Evolutionary conservation across 2,888 invertebrate genomes (phyloP), one percentile per base, ranked within the genome.

Genomic region (Ischnura elegans): DNA sequence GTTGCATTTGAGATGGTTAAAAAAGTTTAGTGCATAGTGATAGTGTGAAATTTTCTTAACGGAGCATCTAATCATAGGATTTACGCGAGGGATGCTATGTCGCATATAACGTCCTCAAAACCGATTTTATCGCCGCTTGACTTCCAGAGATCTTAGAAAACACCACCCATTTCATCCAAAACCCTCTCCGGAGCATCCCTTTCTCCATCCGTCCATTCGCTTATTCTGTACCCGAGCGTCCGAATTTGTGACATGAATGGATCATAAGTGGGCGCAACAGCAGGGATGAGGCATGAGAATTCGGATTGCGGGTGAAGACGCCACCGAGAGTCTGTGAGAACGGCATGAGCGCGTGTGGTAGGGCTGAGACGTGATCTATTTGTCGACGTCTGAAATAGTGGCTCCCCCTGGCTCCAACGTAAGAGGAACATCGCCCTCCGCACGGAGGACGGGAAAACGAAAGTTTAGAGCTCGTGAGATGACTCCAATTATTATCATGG

Each of bases 401-500:
- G 29, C 29, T 25, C 61, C n/a, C 25, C n/a, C n/a, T n/a, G n/a
- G n/a, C n/a, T 61, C 61, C 16, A 61, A 25, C n/a, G 25, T 61
- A n/a, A 6, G 61, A 8, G 25, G 61, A 16, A 16, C 21, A 16
- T 21, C 21, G 25, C 25, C 8, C 19, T 36, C 76, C 36, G 76
- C 2, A 25, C 29, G 66, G 76, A 76, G 29, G 6, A 36, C 29
- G 76, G 76, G 29, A 76, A 29, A 76, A 76, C 76, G 76, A 76
- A 76, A 76, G 76, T 76, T 61, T 13, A 10, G 8, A 3, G 36
- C 76, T 76, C 76, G 76, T 76, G 76, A 76, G 76, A 36, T 76
- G 76, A 76, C 76, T 76, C 76, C 76, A 76, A 76, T 76, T 76
- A 76, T 76, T 76, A 61, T 61, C 61, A 76, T 76, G 76, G 76